Evolutionary conservation across 2,797 vertebrate species (phyloP).

Genomic region (Gouania willdenowi): DNA sequence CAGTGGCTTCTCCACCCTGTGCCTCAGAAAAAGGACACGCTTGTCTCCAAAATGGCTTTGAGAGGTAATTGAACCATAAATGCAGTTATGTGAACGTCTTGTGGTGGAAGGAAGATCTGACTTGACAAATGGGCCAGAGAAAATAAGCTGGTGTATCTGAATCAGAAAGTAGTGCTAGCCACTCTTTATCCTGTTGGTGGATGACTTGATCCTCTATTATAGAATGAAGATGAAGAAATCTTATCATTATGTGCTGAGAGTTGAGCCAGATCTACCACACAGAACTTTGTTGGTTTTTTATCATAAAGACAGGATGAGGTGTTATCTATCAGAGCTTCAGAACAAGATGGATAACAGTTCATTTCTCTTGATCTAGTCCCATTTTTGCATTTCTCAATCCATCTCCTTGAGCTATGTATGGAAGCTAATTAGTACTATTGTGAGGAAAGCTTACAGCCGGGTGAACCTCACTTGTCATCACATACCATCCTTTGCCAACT

Average conservation of each 20-base stretch:
- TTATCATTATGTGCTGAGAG: slow-evolving; percentile 32
- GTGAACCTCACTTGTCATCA: slow-evolving; percentile 43
- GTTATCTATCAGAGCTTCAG: slow-evolving; percentile 10
- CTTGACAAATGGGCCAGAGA: slow-evolving; percentile 64
- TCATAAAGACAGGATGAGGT: slow-evolving; percentile 23
- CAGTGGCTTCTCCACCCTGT: slow-evolving; percentile 29
- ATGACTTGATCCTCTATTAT: slow-evolving; percentile 21
- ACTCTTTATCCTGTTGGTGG: slow-evolving; percentile 25
- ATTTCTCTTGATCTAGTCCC: slow-evolving; percentile 4
- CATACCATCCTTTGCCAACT: slow-evolving; percentile 48
- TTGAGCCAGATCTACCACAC: slow-evolving; percentile 40
- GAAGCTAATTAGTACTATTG: slow-evolving; percentile 50
- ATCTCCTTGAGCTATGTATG: slow-evolving; percentile 40
- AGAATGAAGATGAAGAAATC: slow-evolving; percentile 31
- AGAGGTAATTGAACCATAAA: slow-evolving; percentile 57
- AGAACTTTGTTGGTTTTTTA: no score
- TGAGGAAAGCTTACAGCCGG: slow-evolving; percentile 40
- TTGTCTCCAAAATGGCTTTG: slow-evolving; percentile 46
- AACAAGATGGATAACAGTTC: background rate
- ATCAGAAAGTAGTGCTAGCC: slow-evolving; percentile 37
- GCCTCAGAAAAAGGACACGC: slow-evolving; percentile 55
- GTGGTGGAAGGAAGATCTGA: slow-evolving; percentile 52
- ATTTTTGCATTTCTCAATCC: background rate
- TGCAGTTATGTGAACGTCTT: slow-evolving; percentile 53
- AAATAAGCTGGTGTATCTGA: slow-evolving; percentile 57